Conservation (phyloP, 2,113 vertebrate genomes). For the Halcyon senegalensis region DNA sequence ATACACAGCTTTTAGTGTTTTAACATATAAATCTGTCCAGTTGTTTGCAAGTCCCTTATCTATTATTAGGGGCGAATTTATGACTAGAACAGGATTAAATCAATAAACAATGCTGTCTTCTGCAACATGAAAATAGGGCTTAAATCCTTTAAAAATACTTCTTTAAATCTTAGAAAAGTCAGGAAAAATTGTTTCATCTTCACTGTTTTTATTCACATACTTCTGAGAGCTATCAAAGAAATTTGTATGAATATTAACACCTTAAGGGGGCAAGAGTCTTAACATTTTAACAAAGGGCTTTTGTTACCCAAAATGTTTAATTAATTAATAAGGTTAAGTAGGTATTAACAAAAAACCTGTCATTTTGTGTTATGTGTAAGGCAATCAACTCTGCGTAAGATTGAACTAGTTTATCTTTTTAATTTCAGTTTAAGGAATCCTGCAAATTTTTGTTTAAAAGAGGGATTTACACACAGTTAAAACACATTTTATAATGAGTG, state of each 20-base stretch:
- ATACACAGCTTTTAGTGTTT: neutral
- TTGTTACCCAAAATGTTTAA: constrained; percentile 45
- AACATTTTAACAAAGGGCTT: constrained; percentile 48
- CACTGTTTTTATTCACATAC: neutral
- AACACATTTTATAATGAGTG: neutral
- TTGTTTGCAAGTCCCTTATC: neutral
- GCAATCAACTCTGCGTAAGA: neutral
- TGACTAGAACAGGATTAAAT: neutral
- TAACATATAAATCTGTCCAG: neutral
- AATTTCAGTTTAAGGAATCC: neutral
- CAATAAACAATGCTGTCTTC: neutral
- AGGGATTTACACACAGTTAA: neutral
- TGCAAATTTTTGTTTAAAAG: neutral
- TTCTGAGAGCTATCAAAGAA: neutral
- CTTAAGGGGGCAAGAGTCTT: constrained; percentile 23
- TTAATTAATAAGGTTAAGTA: constrained; percentile 64
- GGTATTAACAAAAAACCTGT: constrained; percentile 54
- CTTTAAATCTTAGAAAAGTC: neutral
- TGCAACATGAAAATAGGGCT: neutral
- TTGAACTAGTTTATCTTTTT: neutral
- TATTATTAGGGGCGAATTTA: neutral
- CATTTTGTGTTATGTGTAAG: constrained; percentile 1
- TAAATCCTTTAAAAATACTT: neutral
- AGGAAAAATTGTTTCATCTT: neutral
- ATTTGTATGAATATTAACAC: constrained; percentile 45